A percentile compares a stretch with the other conserved stretches of the same genome.
phyloP scores from a whole-genome alignment of 1,140 invertebrate genomes.

The Bombyx mandarina region DNA sequence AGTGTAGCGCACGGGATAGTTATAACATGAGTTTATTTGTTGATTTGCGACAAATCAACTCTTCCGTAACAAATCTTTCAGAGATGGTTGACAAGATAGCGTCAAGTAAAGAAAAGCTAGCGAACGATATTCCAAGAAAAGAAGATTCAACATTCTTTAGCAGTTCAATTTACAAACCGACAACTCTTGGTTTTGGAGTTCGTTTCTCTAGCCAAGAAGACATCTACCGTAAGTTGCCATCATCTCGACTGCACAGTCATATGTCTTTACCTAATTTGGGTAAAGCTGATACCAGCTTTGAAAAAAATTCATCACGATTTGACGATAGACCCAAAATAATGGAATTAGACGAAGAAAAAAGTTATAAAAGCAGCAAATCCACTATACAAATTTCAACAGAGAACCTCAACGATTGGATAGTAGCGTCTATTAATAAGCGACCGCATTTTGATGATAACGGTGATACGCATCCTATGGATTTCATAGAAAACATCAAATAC shows the following conservation, averaged over 20 bases:
- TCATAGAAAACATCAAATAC: slow-evolving; percentile 55
- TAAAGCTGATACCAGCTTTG: slow-evolving; percentile 35
- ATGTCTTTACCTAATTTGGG: slow-evolving; percentile 59
- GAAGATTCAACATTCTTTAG: slow-evolving; percentile 29
- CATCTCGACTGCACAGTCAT: slow-evolving; percentile 54
- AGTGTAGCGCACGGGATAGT: too few species aligned
- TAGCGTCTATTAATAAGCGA: slow-evolving; percentile 45
- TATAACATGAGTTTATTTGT: slow-evolving; percentile 60
- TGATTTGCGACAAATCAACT: slow-evolving; percentile 59
- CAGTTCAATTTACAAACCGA: slow-evolving; percentile 50
- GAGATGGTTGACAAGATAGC: slow-evolving; percentile 66
- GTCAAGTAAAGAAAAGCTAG: slow-evolving; percentile 35
- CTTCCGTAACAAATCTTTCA: slow-evolving; percentile 59
- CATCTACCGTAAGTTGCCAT: slow-evolving; percentile 51
- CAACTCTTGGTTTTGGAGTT: slow-evolving; percentile 54
- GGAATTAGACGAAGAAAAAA: slow-evolving; percentile 47
- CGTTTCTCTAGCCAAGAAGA: slow-evolving; percentile 63
- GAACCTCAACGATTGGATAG: slow-evolving; percentile 47
- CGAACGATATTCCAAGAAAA: slow-evolving; percentile 29
- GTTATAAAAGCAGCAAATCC: slow-evolving; percentile 17
- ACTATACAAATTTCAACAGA: slow-evolving; percentile 36
- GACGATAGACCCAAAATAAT: slow-evolving; percentile 40
- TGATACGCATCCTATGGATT: slow-evolving; percentile 59
- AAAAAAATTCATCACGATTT: slow-evolving; percentile 28
- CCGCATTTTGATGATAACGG: slow-evolving; percentile 58